Percentiles rank a stretch among this genome's conserved stretches.
These are phyloP conservation scores for Enteromius argenteus DNA, from an alignment of 2,797 vertebrate species.

Conservation along the genomic window DNA sequence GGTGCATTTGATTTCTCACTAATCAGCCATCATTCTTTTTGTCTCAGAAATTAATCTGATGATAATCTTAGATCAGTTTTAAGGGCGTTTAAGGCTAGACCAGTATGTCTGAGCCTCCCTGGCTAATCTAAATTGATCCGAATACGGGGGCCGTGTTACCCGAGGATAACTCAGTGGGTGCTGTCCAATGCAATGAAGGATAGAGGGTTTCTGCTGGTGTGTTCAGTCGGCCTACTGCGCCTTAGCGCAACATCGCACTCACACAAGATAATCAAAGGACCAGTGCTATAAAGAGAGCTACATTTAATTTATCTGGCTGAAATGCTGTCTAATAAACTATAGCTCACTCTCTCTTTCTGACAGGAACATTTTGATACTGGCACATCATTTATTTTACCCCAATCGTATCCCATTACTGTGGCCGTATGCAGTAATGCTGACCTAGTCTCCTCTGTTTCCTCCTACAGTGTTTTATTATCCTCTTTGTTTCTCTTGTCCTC, in stretches of 20 bases:
- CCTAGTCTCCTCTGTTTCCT: constrained; percentile 18
- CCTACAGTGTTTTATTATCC: constrained; percentile 38
- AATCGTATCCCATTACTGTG: constrained; percentile 38
- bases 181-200: constrained; percentile 37
- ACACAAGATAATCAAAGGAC: background rate
- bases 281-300: constrained; percentile 18
- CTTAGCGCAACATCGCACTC: constrained; percentile 2
- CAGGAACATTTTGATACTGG: constrained; percentile 15
- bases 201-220: constrained; percentile 19
- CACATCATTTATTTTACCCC: constrained; percentile 30
- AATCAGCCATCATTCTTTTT: background rate
- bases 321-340: constrained; percentile 4
- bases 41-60: background rate
- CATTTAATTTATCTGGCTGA: constrained; percentile 8
- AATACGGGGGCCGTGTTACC: constrained; percentile 26
- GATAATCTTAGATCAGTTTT: constrained; percentile 11
- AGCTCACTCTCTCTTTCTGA: constrained; percentile 23
- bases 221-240: constrained; percentile 2
- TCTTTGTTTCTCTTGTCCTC: constrained; percentile 29
- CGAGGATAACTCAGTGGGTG: constrained; percentile 40
- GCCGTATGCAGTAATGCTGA: constrained; percentile 28
- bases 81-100: constrained; percentile 2
- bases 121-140: constrained; percentile 46
- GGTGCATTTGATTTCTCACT: background rate
- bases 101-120: constrained; percentile 33